These are phyloP conservation scores for Drosophila testacea DNA, from an alignment of 2,888 invertebrate genomes.

Conservation along the genomic window DNA sequence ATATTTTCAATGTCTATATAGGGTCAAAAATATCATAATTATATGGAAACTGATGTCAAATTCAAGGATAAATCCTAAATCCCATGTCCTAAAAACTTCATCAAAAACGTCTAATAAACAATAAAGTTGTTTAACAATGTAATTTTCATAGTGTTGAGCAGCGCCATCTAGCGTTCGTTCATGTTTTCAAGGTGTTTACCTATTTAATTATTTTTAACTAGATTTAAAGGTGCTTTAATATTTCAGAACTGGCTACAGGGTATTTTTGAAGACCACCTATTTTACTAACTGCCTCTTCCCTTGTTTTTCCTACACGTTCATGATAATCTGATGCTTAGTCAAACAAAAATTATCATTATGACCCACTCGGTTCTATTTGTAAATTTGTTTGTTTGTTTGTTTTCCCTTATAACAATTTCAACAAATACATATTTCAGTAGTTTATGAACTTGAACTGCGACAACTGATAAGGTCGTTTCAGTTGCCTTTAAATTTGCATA, in stretches of 20 bases:
- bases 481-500: constrained; percentile 22
- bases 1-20: no score
- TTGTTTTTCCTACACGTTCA: constrained; percentile 3
- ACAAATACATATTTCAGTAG: constrained; percentile 15
- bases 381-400: constrained; percentile 17
- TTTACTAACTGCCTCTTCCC: neutral
- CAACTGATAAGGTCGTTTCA: constrained; percentile 38
- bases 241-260: neutral
- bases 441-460: constrained; percentile 26
- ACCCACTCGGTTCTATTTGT: neutral
- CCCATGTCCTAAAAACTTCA: neutral
- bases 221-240: no score
- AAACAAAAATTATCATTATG: constrained; percentile 21
- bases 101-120: neutral
- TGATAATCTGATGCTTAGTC: constrained; percentile 14
- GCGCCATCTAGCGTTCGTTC: constrained; percentile 2
- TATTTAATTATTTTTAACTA: neutral
- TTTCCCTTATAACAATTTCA: constrained; percentile 6
- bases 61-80: no score
- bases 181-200: neutral
- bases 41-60: no score
- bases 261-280: neutral
- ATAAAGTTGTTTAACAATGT: neutral
- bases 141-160: no score
- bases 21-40: no score